Base-by-base conservation (phyloP, 2,888 invertebrate species). In the Zhengitettix transpicula region DNA sequence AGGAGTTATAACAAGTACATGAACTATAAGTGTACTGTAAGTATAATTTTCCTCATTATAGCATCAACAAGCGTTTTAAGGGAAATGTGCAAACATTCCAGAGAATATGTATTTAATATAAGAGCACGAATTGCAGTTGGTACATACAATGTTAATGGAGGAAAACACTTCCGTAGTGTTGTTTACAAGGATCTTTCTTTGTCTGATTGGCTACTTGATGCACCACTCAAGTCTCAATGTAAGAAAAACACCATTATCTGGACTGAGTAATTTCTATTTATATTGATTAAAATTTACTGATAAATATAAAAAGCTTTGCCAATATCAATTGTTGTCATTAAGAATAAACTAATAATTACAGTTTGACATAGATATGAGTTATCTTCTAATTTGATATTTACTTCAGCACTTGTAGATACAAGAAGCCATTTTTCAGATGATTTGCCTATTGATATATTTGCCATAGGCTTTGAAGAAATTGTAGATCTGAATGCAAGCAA, bases 91-190 rank as follows among this genome's bases (percentile, higher is more conserved):
- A 84, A 86, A 68, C 80, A 91, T 59, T 85, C 85, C 66, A 81
- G 79, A 67, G 92, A 94, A 72, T 91, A 84, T 67, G 84, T 86
- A 0, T 79, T 80, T 58, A 81, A 85, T 2, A 77, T 82, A 59
- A 80, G 80, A 64, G 77, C 93, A 28, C 81, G 91, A 40, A 81
- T 98, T 9, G 87, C 90, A 57, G 85, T 94, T 58, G 98, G 95
- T 15, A 99, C 99, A 0, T 99, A 98, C 77, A 99, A 99, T 74
- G 98, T 99, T 0, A 99, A 99, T 74, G 99, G 99, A 52, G 99
- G 99, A 5, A 97, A 96, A 74, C 96, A 97, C 75, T 97, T 99
- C 70, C 83, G 95, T 65, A 96, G 94, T 73, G 87, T 99, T 59
- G 97, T 91, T 41, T 93, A 92, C 71, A 95, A 94, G 73, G 89